Conservation (phyloP, 2,113 vertebrate species). For the Platichthys stellatus region DNA sequence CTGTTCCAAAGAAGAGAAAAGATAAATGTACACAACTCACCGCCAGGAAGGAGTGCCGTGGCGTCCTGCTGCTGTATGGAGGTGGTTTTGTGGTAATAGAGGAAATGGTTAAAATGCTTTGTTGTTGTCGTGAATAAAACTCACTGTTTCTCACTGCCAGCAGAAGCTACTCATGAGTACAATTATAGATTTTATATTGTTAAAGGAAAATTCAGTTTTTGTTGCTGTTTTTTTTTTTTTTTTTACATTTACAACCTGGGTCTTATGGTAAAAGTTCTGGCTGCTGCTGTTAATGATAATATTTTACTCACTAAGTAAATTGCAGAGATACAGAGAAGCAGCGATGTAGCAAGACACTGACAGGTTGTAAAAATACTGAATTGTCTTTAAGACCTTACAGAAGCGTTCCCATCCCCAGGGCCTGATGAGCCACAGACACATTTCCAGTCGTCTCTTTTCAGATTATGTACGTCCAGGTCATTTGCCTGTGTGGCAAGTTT, state of each 20-base stretch:
- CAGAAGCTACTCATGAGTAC: conserved; percentile 75
- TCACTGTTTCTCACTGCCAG: conserved; percentile 74
- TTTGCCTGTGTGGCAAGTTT: conserved; percentile 22
- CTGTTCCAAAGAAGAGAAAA: background rate
- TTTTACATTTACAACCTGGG: background rate
- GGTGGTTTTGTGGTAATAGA: conserved; percentile 42
- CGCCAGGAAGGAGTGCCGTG: conserved; percentile 32
- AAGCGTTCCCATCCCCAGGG: conserved; percentile 64
- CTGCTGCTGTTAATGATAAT: conserved; percentile 42
- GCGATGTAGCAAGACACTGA: conserved; percentile 37
- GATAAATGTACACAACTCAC: conserved; percentile 29
- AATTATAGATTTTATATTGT: conserved; percentile 74
- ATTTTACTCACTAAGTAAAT: conserved; percentile 45
- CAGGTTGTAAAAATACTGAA: conserved; percentile 60
- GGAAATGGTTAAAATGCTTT: conserved; percentile 54
- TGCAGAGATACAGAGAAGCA: conserved; percentile 47
- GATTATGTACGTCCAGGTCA: conserved; percentile 12
- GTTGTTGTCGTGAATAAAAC: conserved; percentile 68
- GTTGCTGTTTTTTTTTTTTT: conserved; percentile 4
- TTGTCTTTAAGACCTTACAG: conserved; percentile 64
- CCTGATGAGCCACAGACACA: conserved; percentile 46
- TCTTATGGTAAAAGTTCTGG: conserved; percentile 14
- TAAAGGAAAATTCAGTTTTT: conserved; percentile 60
- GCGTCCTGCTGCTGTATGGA: conserved; percentile 42
- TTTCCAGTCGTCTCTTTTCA: conserved; percentile 29